A percentile compares a stretch with the other conserved stretches of the same genome.
phyloP scores from a whole-genome alignment of 1,140 invertebrate species.

The Sitophilus oryzae region DNA sequence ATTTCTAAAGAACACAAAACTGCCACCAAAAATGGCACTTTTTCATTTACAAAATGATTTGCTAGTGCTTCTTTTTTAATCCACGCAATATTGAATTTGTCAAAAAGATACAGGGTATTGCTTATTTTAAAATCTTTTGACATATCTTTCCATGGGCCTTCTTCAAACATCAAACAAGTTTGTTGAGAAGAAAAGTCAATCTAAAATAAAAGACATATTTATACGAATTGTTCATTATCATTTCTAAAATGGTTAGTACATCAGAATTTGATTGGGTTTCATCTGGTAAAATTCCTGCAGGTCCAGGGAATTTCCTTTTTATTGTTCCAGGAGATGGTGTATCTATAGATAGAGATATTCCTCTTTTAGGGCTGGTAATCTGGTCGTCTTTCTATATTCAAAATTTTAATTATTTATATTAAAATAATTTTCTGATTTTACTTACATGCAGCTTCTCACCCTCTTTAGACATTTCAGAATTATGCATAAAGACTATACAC shows the following conservation, averaged over 20 bases:
- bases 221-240: no score
- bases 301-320: slow-evolving; percentile 29
- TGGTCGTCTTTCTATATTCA: no score
- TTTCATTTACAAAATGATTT: slow-evolving; percentile 21
- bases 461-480: no score
- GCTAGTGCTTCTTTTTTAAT: slow-evolving; percentile 20
- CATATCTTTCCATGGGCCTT: slow-evolving; percentile 25
- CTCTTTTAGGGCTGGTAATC: no score
- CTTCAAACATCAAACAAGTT: slow-evolving; percentile 11
- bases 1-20: slow-evolving; percentile 22
- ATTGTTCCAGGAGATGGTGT: no score
- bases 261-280: neutral
- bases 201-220: neutral
- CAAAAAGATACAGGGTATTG: slow-evolving; percentile 11
- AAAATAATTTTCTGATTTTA: no score
- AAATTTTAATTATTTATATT: no score
- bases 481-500: no score
- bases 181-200: slow-evolving; percentile 18
- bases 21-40: slow-evolving; percentile 28
- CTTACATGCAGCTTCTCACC: no score
- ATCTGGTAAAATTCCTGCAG: slow-evolving; percentile 24
- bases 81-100: slow-evolving; percentile 32
- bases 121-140: slow-evolving; percentile 13
- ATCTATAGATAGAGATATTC: no score
- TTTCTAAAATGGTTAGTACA: neutral